These are phyloP conservation scores for Alviniconcha marisindica DNA, from an alignment of 1,140 invertebrate genomes.

Conservation along the genomic window DNA sequence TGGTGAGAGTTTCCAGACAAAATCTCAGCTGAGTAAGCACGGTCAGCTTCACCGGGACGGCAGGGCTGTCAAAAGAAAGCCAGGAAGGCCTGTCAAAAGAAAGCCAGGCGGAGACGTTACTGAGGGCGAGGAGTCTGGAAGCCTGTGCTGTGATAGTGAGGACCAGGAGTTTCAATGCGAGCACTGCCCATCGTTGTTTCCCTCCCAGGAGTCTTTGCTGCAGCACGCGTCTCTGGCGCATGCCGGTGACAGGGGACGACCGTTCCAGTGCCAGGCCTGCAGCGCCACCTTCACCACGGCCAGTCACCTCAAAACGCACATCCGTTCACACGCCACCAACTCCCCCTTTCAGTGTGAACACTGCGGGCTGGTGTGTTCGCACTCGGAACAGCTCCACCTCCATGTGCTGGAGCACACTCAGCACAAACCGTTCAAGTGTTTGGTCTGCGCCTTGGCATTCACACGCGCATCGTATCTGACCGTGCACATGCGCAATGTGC, in stretches of 20 bases:
- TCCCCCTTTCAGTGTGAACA: constrained; percentile 84
- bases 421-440: constrained; percentile 81
- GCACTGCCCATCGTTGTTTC: constrained; percentile 11
- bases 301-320: constrained; percentile 47
- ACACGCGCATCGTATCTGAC: constrained; percentile 10
- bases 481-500: constrained; percentile 30
- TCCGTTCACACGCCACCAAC: constrained; percentile 82
- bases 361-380: constrained; percentile 85
- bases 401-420: constrained; percentile 91
- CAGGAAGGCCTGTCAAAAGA: too few relatives aligned
- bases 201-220: not conserved
- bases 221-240: constrained; percentile 80
- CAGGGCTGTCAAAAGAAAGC: too few relatives aligned
- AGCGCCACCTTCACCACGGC: constrained; percentile 45
- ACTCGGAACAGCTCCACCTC: constrained; percentile 94
- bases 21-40: too few relatives aligned
- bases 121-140: too few relatives aligned
- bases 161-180: constrained; percentile 7
- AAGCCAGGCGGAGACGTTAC: too few relatives aligned
- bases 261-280: constrained; percentile 48
- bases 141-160: constrained; percentile 24
- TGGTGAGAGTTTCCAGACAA: too few relatives aligned
- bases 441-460: constrained; percentile 50
- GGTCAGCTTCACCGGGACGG: too few relatives aligned
- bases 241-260: constrained; percentile 78